phyloP scores from a whole-genome alignment of 2,113 vertebrate species.

The Limnothrissa miodon region DNA sequence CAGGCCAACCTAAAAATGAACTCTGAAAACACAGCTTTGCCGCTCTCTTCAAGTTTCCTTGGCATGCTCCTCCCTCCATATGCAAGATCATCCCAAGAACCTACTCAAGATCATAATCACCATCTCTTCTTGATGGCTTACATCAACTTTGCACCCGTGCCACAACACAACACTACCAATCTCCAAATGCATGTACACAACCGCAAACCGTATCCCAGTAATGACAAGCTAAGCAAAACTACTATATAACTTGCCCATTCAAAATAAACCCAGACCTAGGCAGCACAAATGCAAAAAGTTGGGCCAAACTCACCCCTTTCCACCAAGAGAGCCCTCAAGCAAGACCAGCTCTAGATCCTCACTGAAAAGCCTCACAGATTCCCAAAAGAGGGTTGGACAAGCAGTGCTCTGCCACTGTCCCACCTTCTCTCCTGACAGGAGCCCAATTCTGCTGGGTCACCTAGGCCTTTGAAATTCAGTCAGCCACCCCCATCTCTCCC shows the following conservation, averaged over 20 bases:
- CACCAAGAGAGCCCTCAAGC: not conserved
- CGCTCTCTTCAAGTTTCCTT: not conserved
- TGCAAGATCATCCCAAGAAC: not conserved
- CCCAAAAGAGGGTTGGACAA: not conserved
- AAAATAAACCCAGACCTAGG: not conserved
- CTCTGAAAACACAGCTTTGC: not conserved
- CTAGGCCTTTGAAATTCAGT: slow-evolving; percentile 37
- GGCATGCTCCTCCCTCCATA: not conserved
- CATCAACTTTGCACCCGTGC: not conserved
- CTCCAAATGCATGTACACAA: not conserved
- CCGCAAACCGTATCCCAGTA: not conserved
- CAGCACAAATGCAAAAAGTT: not conserved
- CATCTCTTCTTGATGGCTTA: not conserved
- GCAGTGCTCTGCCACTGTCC: slow-evolving; percentile 26
- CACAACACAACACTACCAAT: not conserved
- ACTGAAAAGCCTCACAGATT: not conserved
- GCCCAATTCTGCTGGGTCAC: slow-evolving; percentile 62
- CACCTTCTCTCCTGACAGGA: slow-evolving; percentile 16
- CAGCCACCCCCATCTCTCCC: not conserved
- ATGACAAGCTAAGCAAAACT: not conserved
- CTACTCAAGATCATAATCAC: not conserved
- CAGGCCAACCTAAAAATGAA: not conserved
- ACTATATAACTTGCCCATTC: not conserved
- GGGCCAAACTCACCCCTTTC: not conserved
- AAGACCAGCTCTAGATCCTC: not conserved